A percentile compares a stretch with the other conserved stretches of the same genome.
Evolutionary conservation across 2,888 invertebrate genomes (phyloP).

Genomic region (Imbricaverruca yamaguchii): DNA sequence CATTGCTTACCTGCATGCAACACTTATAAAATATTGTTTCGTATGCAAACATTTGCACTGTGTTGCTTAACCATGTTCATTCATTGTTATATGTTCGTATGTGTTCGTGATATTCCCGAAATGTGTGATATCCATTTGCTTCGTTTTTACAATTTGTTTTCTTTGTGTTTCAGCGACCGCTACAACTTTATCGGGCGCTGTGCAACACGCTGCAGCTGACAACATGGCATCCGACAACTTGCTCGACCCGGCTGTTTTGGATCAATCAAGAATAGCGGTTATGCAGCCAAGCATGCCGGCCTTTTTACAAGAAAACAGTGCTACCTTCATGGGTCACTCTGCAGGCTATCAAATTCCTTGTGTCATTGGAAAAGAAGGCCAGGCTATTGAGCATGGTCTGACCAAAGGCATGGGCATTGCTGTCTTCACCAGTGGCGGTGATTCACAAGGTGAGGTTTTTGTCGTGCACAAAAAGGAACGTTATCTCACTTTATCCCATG

Average conservation of each 20-base stretch:
- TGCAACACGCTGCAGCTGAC: background rate
- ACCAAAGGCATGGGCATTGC: conserved; percentile 88
- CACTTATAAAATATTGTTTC: too few relatives aligned
- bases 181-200: background rate
- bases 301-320: background rate
- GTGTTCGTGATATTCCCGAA: too few relatives aligned
- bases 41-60: too few relatives aligned
- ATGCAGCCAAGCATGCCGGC: background rate
- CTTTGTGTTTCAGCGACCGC: background rate
- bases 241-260: background rate
- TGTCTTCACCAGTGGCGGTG: conserved; percentile 95
- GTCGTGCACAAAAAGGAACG: too few relatives aligned
- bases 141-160: background rate
- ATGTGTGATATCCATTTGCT: background rate
- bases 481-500: too few relatives aligned
- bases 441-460: conserved; percentile 65
- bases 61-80: too few relatives aligned
- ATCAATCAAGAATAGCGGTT: background rate
- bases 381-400: conserved; percentile 54
- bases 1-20: too few relatives aligned
- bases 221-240: background rate
- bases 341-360: background rate
- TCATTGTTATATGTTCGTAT: too few relatives aligned
- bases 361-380: conserved; percentile 32
- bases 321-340: background rate